Evolutionary conservation across 1,140 invertebrate species (phyloP), one percentile per base, ranked within the genome.

Genomic region (Leptinotarsa defecta): DNA sequence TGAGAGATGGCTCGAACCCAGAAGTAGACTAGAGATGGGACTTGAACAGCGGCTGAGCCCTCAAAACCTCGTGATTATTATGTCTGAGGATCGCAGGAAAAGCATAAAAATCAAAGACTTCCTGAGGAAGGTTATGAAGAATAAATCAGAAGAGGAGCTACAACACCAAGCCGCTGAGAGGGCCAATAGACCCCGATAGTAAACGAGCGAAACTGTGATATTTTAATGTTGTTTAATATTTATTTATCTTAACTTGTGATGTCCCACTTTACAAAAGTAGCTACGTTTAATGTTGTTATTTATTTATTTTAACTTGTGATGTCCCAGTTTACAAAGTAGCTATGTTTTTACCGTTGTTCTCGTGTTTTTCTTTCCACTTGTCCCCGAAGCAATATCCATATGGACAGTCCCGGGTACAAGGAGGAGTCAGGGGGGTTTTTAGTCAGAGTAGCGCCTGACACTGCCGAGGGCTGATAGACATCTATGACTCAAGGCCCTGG

Each of bases 381-480:
- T 19, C 19, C 57, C 57, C 57, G 65, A 68, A 68, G 65, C 65
- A 68, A 68, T 68, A 24, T 22, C 65, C 20, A 68, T 61, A n/a
- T 13, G 20, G 68, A 48, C 34, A 57, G 49, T 61, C 17, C 68
- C 68, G 34, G 43, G 43, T 19, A 19, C 43, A 70, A 48, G 68
- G 48, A 24, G 17, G 49, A 48, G n/a, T 17, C 4, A 57, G 20
- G 22, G 27, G 27, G 52, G 52, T 17, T 72, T 72, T 64, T 72
- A 63, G 71, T 49, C 71, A n/a, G 71, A 72, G 49, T 20, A 22
- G 49, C 49, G 61, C 71, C 71, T 19, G 71, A 72, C 71, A 72
- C 71, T 72, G 70, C 72, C 72, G 27, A 48, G 48, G 34, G 63
- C 61, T 43, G 61, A 48, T 68, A 20, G 61, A 74, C 27, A 27